Percentiles rank a stretch among this genome's conserved stretches.
Conservation (phyloP, 2,888 invertebrate genomes). For the Caenorhabditis sp. region DNA sequence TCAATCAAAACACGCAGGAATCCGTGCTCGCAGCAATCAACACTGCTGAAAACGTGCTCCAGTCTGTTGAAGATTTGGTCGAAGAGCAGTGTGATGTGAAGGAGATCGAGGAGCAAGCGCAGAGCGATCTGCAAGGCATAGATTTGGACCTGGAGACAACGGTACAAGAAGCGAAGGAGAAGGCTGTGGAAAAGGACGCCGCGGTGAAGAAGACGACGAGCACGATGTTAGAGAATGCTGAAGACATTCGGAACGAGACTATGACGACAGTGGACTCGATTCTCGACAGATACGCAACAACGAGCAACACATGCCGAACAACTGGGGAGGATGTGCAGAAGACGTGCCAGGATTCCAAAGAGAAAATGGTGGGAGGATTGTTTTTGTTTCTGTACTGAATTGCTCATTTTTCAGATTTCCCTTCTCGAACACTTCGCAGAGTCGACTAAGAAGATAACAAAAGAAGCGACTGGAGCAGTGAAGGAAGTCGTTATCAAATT, state of each 20-base stretch:
- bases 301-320: not conserved
- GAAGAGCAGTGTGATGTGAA: conserved; percentile 22
- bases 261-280: not conserved
- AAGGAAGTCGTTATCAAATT: not conserved
- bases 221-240: not conserved
- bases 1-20: conserved; percentile 28
- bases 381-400: too few species aligned
- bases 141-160: conserved; percentile 18
- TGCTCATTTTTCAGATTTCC: not conserved
- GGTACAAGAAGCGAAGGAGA: conserved; percentile 5
- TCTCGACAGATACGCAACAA: not conserved
- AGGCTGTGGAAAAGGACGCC: not conserved
- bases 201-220: conserved; percentile 16
- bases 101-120: conserved; percentile 6
- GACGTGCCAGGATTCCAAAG: not conserved
- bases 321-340: not conserved
- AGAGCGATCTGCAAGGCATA: conserved; percentile 17
- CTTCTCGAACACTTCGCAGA: conserved; percentile 86
- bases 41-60: conserved; percentile 32
- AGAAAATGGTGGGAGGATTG: not conserved
- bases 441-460: conserved; percentile 85
- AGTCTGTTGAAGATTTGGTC: conserved; percentile 30
- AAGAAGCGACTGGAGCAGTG: not conserved
- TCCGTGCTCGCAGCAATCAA: conserved; percentile 12
- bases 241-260: not conserved